A percentile compares a stretch with the other conserved stretches of the same genome.
Evolutionary conservation across 2,113 vertebrate species (phyloP).

Genomic region (Pachycephala philippinensis): DNA sequence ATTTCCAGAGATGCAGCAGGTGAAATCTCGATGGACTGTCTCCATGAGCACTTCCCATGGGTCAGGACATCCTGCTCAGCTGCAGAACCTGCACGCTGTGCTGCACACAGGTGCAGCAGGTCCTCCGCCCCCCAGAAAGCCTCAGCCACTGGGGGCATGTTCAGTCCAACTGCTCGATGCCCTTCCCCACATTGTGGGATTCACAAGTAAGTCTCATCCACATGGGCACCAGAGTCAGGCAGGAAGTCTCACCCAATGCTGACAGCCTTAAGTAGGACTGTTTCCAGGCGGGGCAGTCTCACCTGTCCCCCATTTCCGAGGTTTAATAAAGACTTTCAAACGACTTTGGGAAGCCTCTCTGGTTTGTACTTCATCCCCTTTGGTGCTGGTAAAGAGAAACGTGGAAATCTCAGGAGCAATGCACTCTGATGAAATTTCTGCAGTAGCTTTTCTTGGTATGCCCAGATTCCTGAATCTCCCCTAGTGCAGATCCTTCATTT

Average conservation of each 20-base stretch:
- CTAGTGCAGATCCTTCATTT: background rate
- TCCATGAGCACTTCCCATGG: background rate
- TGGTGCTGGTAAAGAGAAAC: background rate
- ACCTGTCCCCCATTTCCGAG: background rate
- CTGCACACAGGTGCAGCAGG: background rate
- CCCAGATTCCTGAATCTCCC: background rate
- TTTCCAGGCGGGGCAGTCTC: background rate
- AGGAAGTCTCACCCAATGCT: background rate
- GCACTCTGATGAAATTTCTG: background rate
- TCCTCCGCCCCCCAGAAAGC: background rate
- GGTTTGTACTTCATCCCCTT: background rate
- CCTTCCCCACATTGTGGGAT: background rate
- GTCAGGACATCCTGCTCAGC: background rate
- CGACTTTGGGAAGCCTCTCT: background rate
- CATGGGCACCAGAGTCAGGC: fast-evolving
- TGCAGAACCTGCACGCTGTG: background rate
- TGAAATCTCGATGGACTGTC: fast-evolving
- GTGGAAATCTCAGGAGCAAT: fast-evolving
- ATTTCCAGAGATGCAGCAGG: background rate
- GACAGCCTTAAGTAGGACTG: background rate
- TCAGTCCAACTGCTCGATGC: background rate
- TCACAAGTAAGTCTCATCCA: background rate
- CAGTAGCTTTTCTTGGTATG: background rate
- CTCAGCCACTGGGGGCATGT: fast-evolving
- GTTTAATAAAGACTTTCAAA: background rate